Conservation (phyloP, 1,140 invertebrate species). For the Asobara japonica region DNA sequence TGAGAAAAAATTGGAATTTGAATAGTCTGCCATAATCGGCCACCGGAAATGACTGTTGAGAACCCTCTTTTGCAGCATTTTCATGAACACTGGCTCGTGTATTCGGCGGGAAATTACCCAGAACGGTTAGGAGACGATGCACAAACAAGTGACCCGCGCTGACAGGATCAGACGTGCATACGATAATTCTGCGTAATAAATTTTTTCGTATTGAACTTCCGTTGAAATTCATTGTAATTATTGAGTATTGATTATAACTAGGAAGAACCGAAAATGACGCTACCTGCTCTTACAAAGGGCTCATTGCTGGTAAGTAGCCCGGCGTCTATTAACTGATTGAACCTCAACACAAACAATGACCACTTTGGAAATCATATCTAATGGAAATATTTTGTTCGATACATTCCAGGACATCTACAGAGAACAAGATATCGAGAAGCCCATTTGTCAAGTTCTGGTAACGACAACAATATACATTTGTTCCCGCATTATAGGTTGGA, state of each 20-base stretch:
- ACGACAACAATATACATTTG: conserved; percentile 67
- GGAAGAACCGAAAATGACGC: not conserved
- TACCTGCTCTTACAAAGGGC: not conserved
- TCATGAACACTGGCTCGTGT: too few species aligned
- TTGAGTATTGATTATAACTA: not conserved
- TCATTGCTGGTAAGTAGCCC: not conserved
- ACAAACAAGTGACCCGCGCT: too few species aligned
- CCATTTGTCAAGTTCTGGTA: conserved; percentile 80
- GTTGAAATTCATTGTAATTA: too few species aligned
- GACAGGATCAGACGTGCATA: too few species aligned
- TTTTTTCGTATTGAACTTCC: too few species aligned
- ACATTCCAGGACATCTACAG: conserved; percentile 74
- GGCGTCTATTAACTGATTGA: not conserved
- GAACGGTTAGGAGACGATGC: too few species aligned
- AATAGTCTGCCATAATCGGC: too few species aligned
- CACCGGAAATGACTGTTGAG: too few species aligned
- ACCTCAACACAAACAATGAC: not conserved
- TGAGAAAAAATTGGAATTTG: too few species aligned
- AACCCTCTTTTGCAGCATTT: too few species aligned
- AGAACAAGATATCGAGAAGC: conserved; percentile 73
- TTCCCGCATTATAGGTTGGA: not conserved
- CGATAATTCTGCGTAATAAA: too few species aligned
- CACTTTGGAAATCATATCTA: not conserved
- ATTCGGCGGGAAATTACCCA: too few species aligned
- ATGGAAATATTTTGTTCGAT: conserved; percentile 4